These are phyloP conservation scores for Cephalopholis sonnerati DNA, from an alignment of 2,113 vertebrate species.

Conservation along the genomic window DNA sequence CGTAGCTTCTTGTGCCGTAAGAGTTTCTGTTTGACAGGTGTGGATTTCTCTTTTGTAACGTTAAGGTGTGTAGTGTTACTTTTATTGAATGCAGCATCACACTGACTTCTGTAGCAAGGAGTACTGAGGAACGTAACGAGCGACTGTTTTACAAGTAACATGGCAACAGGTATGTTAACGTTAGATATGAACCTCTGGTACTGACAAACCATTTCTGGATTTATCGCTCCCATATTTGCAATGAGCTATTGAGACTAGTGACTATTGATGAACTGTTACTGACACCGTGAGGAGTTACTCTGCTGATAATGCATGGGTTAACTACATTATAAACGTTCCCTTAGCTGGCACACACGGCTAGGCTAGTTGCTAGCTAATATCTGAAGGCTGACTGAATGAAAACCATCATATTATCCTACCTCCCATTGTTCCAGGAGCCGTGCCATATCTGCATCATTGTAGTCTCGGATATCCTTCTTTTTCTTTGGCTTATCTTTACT, in stretches of 20 bases:
- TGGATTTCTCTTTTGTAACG: too few relatives aligned
- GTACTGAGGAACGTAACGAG: too few relatives aligned
- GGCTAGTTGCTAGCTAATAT: background rate
- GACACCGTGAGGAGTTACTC: background rate
- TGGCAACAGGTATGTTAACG: too few relatives aligned
- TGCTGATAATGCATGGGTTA: background rate
- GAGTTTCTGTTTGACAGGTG: too few relatives aligned
- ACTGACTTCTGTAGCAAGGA: too few relatives aligned
- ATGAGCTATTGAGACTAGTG: background rate
- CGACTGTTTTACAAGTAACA: too few relatives aligned
- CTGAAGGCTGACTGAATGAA: background rate
- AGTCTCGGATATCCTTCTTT: conserved; percentile 96
- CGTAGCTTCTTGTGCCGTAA: too few relatives aligned
- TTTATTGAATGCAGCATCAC: too few relatives aligned
- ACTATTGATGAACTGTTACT: background rate
- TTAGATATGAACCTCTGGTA: too few relatives aligned
- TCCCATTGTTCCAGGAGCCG: conserved; percentile 97
- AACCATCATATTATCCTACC: conserved; percentile 74
- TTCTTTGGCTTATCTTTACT: conserved; percentile 80
- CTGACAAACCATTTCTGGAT: too few relatives aligned
- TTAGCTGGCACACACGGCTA: conserved; percentile 26
- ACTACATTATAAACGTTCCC: too few relatives aligned
- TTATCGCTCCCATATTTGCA: background rate
- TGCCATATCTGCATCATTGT: conserved; percentile 98
- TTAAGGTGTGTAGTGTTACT: too few relatives aligned